Evolutionary conservation across 35 echinoderm and acorn worm genomes (phyloP), one percentile per base, ranked within the genome.

Genomic region (Chiridota heheva): DNA sequence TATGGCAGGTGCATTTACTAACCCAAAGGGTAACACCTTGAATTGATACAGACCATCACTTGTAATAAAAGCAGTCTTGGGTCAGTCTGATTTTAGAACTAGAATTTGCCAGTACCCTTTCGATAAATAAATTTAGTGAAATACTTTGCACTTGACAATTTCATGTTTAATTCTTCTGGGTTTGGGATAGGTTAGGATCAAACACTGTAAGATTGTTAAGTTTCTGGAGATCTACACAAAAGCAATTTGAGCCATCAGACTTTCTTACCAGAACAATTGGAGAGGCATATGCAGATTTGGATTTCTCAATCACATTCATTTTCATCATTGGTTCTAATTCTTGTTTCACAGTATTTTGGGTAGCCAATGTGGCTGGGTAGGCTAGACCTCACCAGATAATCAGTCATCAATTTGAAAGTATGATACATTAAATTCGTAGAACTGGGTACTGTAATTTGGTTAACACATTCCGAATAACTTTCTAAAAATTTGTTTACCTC

Each of bases 91-190:
- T 40, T 36, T 33, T 25, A n/a, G 18, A 7, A 90, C 42, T 7
- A 70, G 87, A 60, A 89, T 82, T 35, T 89, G 86, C 75, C 85
- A 81, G 45, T 88, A 86, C 33, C 83, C 83, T 43, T 76, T 76
- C 4, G 69, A 44, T 36, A 87, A 46, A 44, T 87, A 72, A 10
- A 87, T 33, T 70, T 81, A 62, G 5, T 82, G 49, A 41, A 86
- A 86, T 29, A 35, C 71, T 17, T 61, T 36, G 46, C 49, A 81
- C 69, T 49, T 53, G 10, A 43, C 77, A 34, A 91, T 49, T 69
- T 81, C 47, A 75, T 48, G 20, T 86, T 65, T 1, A 86, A 43
- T 40, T 91, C 89, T 26, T 78, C 71, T 63, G 24, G 83, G 80
- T 15, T 84, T 68, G 7, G 81, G 88, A 53, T 90, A 26, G 64